Evolutionary conservation across 92 coral and sea anemone genomes (phyloP).

Genomic region (Parazoanthus darwini): DNA sequence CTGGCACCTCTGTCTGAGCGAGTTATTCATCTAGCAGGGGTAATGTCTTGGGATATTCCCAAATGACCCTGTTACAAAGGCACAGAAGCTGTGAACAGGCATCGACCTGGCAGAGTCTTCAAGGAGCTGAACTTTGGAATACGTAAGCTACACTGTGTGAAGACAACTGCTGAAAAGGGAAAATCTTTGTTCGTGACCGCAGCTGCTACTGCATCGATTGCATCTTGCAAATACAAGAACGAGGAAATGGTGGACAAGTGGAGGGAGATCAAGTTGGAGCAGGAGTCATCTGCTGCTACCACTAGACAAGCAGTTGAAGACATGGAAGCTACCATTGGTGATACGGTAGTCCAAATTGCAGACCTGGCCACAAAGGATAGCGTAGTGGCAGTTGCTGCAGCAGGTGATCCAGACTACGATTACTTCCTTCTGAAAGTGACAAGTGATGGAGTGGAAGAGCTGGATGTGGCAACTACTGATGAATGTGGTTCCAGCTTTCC

Average conservation of each 20-base stretch:
- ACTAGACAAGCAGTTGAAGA: conserved; percentile 2
- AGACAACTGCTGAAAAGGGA: conserved; percentile 17
- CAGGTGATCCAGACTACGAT: not conserved
- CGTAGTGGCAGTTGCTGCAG: not conserved
- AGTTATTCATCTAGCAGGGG: no score
- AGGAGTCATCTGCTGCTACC: not conserved
- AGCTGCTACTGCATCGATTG: conserved; percentile 8
- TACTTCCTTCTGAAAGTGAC: not conserved
- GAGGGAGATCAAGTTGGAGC: not conserved
- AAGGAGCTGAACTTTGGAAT: conserved; percentile 3
- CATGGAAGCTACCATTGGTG: conserved; percentile 2
- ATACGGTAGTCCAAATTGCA: not conserved
- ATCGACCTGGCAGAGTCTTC: not conserved
- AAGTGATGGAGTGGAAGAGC: not conserved
- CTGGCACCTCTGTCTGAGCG: no score
- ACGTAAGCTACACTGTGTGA: conserved; percentile 12
- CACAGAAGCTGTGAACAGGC: no score
- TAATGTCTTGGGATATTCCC: no score
- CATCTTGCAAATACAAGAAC: not conserved
- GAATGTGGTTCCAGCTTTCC: not conserved
- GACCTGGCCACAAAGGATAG: not conserved
- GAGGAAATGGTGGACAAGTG: not conserved
- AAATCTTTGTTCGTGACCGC: not conserved
- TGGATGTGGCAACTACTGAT: not conserved
- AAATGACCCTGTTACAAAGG: no score